phyloP scores from a whole-genome alignment of 2,888 invertebrate genomes.

The Lamellibrachia satsuma region DNA sequence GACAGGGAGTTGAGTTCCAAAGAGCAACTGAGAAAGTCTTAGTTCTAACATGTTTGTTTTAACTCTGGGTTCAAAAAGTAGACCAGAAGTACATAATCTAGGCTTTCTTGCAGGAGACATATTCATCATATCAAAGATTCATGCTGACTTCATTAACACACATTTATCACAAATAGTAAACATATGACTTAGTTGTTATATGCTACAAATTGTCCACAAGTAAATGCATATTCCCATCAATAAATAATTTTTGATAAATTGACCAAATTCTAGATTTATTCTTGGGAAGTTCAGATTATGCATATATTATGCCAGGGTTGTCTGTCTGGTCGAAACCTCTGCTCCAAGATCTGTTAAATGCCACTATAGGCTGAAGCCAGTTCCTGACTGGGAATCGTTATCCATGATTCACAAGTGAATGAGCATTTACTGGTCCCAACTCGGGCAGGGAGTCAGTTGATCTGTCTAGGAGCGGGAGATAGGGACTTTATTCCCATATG shows the following conservation, averaged over 20 bases:
- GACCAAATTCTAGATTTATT: background rate
- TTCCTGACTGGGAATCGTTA: background rate
- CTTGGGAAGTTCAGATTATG: background rate
- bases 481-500: background rate
- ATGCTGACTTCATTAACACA: no score
- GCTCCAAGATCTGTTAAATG: background rate
- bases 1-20: no score
- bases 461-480: background rate
- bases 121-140: no score
- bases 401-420: background rate
- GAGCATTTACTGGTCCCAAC: background rate
- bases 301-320: background rate
- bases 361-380: background rate
- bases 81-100: no score
- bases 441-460: constrained; percentile 1
- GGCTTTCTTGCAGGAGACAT: no score
- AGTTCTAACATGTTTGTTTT: no score
- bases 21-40: no score
- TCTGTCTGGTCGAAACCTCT: background rate
- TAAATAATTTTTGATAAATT: background rate
- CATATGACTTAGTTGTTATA: background rate
- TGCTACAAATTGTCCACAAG: background rate
- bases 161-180: no score
- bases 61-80: no score
- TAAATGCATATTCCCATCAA: background rate